Base-by-base conservation (phyloP, 1,140 invertebrate species). In the Vanessa tameamea region DNA sequence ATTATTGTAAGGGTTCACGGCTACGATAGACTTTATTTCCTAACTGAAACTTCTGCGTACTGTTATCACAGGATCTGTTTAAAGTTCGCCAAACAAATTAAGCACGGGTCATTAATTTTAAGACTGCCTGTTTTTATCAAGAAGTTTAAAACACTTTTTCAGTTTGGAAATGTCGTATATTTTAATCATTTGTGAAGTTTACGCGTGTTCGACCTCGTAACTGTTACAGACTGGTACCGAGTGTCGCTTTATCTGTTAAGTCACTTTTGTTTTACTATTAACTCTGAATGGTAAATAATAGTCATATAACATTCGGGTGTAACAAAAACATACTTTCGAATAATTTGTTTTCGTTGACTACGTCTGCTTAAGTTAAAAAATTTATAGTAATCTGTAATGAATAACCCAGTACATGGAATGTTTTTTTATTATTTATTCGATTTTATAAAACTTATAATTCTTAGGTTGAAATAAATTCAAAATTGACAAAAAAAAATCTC, bases 61-160 rank as follows among this genome's bases (percentile, higher is more conserved):
- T 75, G 69, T 76, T 76, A 76, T 76, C 74, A 71, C 50, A 70
- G 74, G 69, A 76, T 76, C 74, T 76, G 74, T 70, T 71, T 68
- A 59, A 76, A 76, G 74, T 76, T 76, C 47, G 31, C 69, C 74
- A 76, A 76, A 76, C 69, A 76, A 76, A 76, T 76, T 76, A 64
- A 76, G 20, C 69, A 68, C 50, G 74, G 74, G 69, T 70, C 74
- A 76, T 76, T 76, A 76, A 76, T 76, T 76, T 75, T 72, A 68
- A 68, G 74, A 69, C 48, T 69, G 73, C 67, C 69, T 65, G 64
- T 76, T 76, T 76, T 76, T 76, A 76, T 71, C 74, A 64, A 31
- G 63, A 75, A 76, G 64, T 76, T 76, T 76, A 69, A 76, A 76
- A 76, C 74, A 76, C 64, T 76, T 76, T 72, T 76, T 75, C 64